These are phyloP conservation scores for Luperina testacea DNA, from an alignment of 2,888 invertebrate species.

Conservation along the genomic window DNA sequence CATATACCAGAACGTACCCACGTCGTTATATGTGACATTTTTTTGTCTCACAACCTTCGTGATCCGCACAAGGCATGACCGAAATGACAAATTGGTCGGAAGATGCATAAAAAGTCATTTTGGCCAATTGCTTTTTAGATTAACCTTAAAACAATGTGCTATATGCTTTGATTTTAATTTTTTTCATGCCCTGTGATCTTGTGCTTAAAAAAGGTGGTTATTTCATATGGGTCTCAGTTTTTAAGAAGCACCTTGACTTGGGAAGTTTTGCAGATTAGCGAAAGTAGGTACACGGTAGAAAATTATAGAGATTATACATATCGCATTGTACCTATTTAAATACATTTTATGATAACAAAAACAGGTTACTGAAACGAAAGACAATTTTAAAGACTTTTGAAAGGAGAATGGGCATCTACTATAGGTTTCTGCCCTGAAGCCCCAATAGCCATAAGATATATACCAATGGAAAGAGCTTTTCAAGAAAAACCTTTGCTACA, in stretches of 20 bases:
- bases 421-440: too few species aligned
- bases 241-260: too few species aligned
- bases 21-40: constrained; percentile 49
- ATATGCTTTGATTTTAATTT: constrained; percentile 7
- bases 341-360: background rate
- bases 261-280: too few species aligned
- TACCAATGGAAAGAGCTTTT: too few species aligned
- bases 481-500: too few species aligned
- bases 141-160: constrained; percentile 40
- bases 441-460: too few species aligned
- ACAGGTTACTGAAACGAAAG: background rate
- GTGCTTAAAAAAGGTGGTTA: background rate
- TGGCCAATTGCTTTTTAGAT: constrained; percentile 44
- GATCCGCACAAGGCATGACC: constrained; percentile 42
- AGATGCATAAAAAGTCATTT: constrained; percentile 48
- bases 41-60: constrained; percentile 59
- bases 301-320: too few species aligned
- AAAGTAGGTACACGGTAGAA: too few species aligned
- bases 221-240: background rate
- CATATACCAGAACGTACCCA: background rate
- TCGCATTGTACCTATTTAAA: background rate
- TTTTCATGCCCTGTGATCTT: constrained; percentile 32
- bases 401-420: too few species aligned
- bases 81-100: constrained; percentile 54
- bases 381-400: background rate